Evolutionary conservation across 2,113 vertebrate species (phyloP).

Genomic region (Penelope pileata): DNA sequence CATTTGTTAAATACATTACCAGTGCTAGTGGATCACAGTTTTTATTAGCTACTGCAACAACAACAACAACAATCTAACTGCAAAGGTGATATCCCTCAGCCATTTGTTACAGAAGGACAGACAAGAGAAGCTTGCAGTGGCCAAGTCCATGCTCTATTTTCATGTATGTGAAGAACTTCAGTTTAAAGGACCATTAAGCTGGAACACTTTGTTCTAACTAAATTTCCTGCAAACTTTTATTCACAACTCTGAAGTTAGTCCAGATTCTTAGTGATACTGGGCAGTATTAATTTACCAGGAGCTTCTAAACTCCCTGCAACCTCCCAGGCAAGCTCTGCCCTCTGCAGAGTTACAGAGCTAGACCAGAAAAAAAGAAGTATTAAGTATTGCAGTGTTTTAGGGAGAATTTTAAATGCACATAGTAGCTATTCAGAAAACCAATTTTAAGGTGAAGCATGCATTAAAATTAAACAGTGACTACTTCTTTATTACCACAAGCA

Average conservation of each 20-base stretch:
- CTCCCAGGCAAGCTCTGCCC: neutral
- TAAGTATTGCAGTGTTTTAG: slow-evolving; percentile 41
- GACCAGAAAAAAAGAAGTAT: slow-evolving; percentile 8
- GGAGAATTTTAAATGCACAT: slow-evolving; percentile 20
- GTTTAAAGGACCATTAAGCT: neutral
- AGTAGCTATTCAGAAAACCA: slow-evolving; percentile 39
- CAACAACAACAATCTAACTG: neutral
- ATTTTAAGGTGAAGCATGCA: slow-evolving; percentile 60
- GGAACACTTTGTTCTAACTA: slow-evolving; percentile 47
- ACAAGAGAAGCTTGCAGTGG: neutral
- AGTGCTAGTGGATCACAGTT: neutral
- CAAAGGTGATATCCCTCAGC: neutral
- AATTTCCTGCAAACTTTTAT: slow-evolving; percentile 34
- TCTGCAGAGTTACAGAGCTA: slow-evolving; percentile 15
- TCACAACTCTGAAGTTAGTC: neutral
- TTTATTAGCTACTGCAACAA: neutral
- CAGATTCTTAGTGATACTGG: neutral
- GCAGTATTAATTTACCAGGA: neutral
- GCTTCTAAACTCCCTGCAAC: neutral
- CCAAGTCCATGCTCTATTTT: neutral
- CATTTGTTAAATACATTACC: neutral
- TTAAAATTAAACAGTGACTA: slow-evolving; percentile 70
- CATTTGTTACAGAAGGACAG: neutral
- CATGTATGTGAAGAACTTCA: neutral
- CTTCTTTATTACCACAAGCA: slow-evolving; percentile 60